A percentile compares a stretch with the other conserved stretches of the same genome.
These are phyloP conservation scores for Cricetomys ansorgei DNA, from an alignment of 2,113 vertebrate species.

Conservation along the genomic window DNA sequence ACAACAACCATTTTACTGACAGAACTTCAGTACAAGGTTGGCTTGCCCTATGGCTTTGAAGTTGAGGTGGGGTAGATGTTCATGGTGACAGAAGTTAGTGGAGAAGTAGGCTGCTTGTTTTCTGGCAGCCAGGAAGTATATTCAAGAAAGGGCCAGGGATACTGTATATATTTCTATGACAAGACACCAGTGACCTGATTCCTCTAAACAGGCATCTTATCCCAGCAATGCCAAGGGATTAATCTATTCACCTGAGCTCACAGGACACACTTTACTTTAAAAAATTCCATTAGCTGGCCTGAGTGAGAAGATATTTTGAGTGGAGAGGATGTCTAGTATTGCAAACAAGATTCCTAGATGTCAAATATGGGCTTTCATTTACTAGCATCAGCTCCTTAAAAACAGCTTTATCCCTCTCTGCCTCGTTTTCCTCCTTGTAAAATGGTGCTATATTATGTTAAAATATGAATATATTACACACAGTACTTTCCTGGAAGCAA, in stretches of 20 bases:
- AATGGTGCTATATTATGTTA: neutral
- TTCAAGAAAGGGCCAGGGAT: too few relatives aligned
- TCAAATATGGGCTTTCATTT: neutral
- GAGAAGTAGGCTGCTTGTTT: neutral
- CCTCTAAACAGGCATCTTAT: neutral
- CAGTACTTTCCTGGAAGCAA: neutral
- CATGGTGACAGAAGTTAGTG: neutral
- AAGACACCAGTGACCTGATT: neutral
- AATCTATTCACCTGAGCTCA: neutral
- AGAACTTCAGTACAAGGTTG: too few relatives aligned
- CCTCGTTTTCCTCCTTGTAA: neutral
- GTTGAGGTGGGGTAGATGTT: neutral
- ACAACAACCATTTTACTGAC: neutral
- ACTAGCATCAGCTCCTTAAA: neutral
- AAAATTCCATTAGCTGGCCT: neutral
- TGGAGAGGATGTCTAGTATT: rapidly evolving
- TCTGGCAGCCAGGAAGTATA: neutral
- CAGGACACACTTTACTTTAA: neutral
- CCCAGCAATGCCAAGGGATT: neutral
- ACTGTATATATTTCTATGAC: neutral
- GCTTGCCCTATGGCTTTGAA: neutral
- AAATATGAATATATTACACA: neutral
- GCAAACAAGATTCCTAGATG: neutral
- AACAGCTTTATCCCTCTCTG: neutral
- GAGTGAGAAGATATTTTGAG: neutral